Base-by-base conservation (phyloP, 1,140 invertebrate genomes). In the Drosophila albomicans region DNA sequence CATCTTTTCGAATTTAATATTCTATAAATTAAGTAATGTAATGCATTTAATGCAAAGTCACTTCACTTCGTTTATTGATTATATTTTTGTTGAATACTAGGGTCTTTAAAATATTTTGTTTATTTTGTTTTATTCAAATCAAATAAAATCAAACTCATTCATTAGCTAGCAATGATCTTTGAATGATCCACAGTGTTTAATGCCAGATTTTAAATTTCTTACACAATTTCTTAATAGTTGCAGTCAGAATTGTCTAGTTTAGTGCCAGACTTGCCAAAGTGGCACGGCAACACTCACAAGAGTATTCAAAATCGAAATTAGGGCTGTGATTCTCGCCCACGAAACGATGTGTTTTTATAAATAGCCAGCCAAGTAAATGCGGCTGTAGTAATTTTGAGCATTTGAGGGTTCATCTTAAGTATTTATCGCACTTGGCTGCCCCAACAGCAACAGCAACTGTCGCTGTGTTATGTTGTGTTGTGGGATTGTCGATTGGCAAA, bases 301-400 rank as follows among this genome's bases (percentile, higher is more conserved):
- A 38, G n/a, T 32, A 64, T 38, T 57, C 38, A 56, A 32, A 72
- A 43, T 38, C 41, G 49, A 35, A 70, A 64, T 70, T 63, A 52
- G 59, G 35, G n/a, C 68, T 72, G 52, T 15, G 46, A 15, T 49
- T 13, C 32, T 16, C 69, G 41, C 69, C 69, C 69, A 66, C 69
- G 8, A 49, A 28, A 20, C 45, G 45, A 35, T 5, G 10, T 13
- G 32, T 20, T 49, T 20, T 49, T 72, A 72, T 66, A 66, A 66
- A 66, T 66, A 73, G 63, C 30, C 25, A 67, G n/a, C 16, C 63
- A 59, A 59, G 54, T 59, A 59, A 65, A 59, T 58, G 45, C 41
- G 16, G 15, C 30, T 57, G 20, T 16, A 62, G 67, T 63, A 70
- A 70, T 62, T 51, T 30, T 52, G 38, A 54, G 15, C 38, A 54